Conservation (phyloP, 2,888 invertebrate species). For the Microctonus brassicae region DNA sequence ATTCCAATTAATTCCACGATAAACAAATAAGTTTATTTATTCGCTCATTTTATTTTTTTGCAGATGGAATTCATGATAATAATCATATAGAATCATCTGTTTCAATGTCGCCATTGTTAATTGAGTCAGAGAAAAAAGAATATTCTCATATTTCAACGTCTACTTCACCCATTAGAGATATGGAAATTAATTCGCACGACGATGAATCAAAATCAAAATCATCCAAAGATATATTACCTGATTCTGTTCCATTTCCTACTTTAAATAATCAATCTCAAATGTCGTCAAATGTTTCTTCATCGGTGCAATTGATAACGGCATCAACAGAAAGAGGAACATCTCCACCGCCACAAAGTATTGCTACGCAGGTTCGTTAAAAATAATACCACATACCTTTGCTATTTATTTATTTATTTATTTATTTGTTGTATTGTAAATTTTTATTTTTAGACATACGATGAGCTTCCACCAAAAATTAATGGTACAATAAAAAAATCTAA, state of each 20-base stretch:
- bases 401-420: neutral
- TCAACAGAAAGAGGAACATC: slow-evolving; percentile 75
- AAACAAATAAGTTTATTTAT: neutral
- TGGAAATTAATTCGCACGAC: slow-evolving; percentile 6
- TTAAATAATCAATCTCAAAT: neutral
- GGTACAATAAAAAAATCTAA: slow-evolving; percentile 52
- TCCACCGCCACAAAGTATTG: slow-evolving; percentile 88
- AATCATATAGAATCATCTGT: slow-evolving; percentile 3
- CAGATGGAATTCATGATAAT: slow-evolving; percentile 2
- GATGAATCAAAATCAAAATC: slow-evolving; percentile 16
- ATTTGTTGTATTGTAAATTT: neutral
- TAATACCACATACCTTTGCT: neutral
- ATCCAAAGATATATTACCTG: neutral
- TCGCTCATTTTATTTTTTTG: neutral
- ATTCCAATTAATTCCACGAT: neutral
- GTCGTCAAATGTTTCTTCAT: neutral
- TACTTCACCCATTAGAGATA: slow-evolving; percentile 44
- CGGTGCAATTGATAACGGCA: slow-evolving; percentile 7
- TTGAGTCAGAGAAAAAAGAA: slow-evolving; percentile 22
- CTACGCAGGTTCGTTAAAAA: slow-evolving; percentile 78
- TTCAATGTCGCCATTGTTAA: neutral
- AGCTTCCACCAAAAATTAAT: slow-evolving; percentile 50
- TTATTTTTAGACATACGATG: slow-evolving; percentile 73
- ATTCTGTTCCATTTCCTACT: slow-evolving; percentile 2
- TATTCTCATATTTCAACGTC: slow-evolving; percentile 34